These are phyloP conservation scores for Prorops nasuta DNA, from an alignment of 1,140 invertebrate species.

Conservation along the genomic window DNA sequence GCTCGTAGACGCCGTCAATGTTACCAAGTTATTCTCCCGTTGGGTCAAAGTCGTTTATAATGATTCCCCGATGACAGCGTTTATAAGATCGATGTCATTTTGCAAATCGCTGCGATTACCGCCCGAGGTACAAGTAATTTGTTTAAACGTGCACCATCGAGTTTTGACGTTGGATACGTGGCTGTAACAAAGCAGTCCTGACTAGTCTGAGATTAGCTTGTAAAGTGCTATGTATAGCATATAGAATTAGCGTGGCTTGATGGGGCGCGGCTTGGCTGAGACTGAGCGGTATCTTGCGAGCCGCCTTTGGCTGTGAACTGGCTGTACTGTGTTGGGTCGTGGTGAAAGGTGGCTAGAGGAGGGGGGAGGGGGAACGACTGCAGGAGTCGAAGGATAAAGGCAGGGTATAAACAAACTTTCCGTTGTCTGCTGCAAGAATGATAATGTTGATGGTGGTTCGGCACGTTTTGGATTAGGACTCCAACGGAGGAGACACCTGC, in stretches of 20 bases:
- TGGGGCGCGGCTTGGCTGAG: conserved; percentile 15
- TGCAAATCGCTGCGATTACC: too few species aligned
- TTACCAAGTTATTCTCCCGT: too few species aligned
- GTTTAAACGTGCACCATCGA: too few species aligned
- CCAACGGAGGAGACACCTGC: conserved; percentile 20
- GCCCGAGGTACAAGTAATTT: too few species aligned
- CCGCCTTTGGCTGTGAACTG: background rate
- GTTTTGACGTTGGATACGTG: too few species aligned
- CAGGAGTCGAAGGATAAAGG: conserved; percentile 14
- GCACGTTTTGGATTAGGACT: conserved; percentile 46
- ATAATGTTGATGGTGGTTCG: conserved; percentile 40
- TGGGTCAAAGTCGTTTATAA: too few species aligned
- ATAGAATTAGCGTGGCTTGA: conserved; percentile 26
- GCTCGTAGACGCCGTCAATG: too few species aligned
- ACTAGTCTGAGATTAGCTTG: conserved; percentile 33
- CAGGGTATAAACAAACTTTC: conserved; percentile 37
- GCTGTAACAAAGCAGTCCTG: too few species aligned
- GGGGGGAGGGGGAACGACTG: background rate
- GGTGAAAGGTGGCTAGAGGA: background rate
- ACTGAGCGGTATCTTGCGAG: conserved; percentile 1
- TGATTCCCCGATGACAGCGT: conserved; percentile 25
- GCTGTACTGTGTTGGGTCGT: background rate
- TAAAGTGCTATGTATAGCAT: conserved; percentile 38
- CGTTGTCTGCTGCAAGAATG: conserved; percentile 46
- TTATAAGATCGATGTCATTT: too few species aligned